These are phyloP conservation scores for Poeciliopsis turrubarensis DNA, from an alignment of 2,113 vertebrate species.

Conservation along the genomic window DNA sequence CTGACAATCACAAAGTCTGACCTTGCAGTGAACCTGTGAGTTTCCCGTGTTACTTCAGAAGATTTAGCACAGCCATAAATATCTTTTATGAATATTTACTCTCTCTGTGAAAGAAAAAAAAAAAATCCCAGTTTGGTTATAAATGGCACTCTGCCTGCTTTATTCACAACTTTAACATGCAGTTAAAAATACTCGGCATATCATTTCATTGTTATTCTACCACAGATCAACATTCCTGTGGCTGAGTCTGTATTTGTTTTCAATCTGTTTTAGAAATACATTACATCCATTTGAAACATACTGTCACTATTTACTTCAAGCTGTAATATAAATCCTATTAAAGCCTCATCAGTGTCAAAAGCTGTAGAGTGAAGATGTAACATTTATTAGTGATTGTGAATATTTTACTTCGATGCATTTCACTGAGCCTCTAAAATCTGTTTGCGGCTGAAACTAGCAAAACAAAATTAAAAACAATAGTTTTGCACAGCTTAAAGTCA, in stretches of 20 bases:
- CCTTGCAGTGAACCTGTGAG: neutral
- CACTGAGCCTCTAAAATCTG: neutral
- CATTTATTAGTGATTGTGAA: neutral
- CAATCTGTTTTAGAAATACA: neutral
- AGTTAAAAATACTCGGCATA: too few relatives aligned
- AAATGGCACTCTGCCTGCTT: too few relatives aligned
- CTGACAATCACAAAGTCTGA: neutral
- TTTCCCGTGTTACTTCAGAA: neutral
- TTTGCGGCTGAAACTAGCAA: neutral
- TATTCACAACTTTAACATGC: too few relatives aligned
- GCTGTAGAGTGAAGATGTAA: neutral
- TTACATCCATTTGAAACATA: neutral
- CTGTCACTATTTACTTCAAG: neutral
- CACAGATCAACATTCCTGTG: too few relatives aligned
- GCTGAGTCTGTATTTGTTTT: neutral
- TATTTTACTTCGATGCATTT: neutral
- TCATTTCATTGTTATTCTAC: too few relatives aligned
- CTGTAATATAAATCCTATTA: neutral
- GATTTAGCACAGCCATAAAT: neutral
- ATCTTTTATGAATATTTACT: neutral
- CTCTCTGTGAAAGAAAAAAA: neutral
- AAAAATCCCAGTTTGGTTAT: too few relatives aligned
- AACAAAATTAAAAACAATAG: neutral
- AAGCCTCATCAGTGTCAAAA: neutral
- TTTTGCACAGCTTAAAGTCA: neutral